Evolutionary conservation across 2,888 invertebrate genomes (phyloP), one percentile per base, ranked within the genome.

Genomic region (Pachydiplax longipennis): DNA sequence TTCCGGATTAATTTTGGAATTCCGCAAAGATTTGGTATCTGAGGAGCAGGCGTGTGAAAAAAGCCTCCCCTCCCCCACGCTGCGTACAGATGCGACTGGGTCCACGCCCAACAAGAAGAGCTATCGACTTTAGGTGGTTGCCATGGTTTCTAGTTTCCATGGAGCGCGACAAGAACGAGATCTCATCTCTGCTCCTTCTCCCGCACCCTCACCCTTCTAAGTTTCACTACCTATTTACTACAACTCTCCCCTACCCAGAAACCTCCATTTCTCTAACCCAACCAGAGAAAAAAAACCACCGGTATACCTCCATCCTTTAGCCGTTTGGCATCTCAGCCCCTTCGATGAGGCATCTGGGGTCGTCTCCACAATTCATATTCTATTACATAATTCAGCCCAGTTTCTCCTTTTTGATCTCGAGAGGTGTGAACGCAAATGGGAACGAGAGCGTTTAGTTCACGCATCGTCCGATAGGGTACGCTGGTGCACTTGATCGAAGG

Each of bases 71-170:
- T 12, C 73, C 6, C 6, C 73, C 31, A 31, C 73, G 31, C 31
- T 73, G 73, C 65, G 65, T 65, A 65, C 65, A 65, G 65, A 65
- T 65, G 65, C 65, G 65, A 73, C 31, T 73, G 31, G 73, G 73
- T 73, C 73, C 73, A 73, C 73, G 73, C 73, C 73, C 73, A 73
- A 73, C 31, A 73, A 73, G 73, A 73, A 73, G 73, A 73, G 73
- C 73, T 73, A 73, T 73, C 73, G 73, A 73, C 73, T 73, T 73
- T 73, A 73, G 73, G 73, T 73, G 73, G 73, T 73, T 73, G 73
- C 73, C 73, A 73, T 73, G 73, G 73, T 73, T 31, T 73, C 73
- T 73, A 73, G 73, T 73, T 73, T 73, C 73, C 73, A 73, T 73
- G 73, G 73, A 31, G 73, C 73, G 73, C 73, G 73, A 73, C 73